Base-by-base conservation (phyloP, 2,113 vertebrate species). In the Indri indri region DNA sequence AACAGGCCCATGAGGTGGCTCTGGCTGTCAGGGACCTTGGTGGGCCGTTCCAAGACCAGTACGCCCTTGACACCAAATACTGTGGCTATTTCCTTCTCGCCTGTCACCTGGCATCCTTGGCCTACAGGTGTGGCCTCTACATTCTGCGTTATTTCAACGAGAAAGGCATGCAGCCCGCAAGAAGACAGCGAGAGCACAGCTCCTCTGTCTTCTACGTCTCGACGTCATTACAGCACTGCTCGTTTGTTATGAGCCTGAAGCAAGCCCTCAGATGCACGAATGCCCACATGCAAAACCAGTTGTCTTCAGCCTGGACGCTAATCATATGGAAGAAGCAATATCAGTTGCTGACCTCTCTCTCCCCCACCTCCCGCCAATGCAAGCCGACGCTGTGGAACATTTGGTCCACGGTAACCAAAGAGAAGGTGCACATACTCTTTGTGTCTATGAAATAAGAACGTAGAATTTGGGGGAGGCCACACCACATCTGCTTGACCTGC, bases 171-270 rank as follows among this genome's bases (percentile, higher is more conserved):
- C 20, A 32, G 82, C 4, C 80, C 70, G 40, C 16, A 66, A 95
- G 71, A 42, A 96, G 92, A 88, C 0, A 0, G 66, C 47, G 70
- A 8, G 23, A 3, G 61, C 42, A 1, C 52, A 93, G 77, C 13
- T 59, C 59, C 42, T 71, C 90, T 6, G 47, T 88, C 80, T 90
- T 54, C 77, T 88, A 59, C 74, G 30, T 83, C 68, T 66, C 89
- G 79, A 81, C 42, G 14, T 23, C 80, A 71, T 77, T 61, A 74
- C 66, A 88, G 30, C 8, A 1, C 20, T 47, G 22, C 85, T 93
- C 96, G 93, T 92, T 97, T 92, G 88, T 1, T 80, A 74, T 86
- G 85, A 97, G 94, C 94, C 54, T 73, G 84, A 92, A 96, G 22
- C 76, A 95, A 83, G 91, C 88, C 85, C 92, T 97, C 86, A 88